Base-by-base conservation (phyloP, 2,113 vertebrate species). In the Delphinapterus leucas region DNA sequence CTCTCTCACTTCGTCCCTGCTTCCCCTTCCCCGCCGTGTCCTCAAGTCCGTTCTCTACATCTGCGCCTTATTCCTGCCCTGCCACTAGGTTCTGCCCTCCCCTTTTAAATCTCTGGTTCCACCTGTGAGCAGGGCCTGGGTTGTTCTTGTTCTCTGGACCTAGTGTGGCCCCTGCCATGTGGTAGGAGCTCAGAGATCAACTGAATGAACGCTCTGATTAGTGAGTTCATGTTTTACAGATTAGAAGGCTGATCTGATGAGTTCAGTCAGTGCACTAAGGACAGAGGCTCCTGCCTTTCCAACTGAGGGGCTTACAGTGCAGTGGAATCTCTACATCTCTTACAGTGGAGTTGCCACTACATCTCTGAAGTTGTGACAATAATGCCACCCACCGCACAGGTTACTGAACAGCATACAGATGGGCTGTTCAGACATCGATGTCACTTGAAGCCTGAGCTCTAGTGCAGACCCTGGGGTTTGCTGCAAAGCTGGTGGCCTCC, bases 181-280 rank as follows among this genome's bases (percentile, higher is more conserved):
- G 55, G 21, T n/a, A 95, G 70, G 44, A 67, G 47, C 61, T 91
- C 83, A 88, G 83, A 95, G 47, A 96, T 36, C 12, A 73, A 61
- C 33, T 95, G 53, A 82, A 44, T 74, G 26, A 95, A 90, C 92
- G 61, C n/a, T 36, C 80, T 76, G 28, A 93, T 93, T 58, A 95
- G 36, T 63, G 44, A 94, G 65, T 61, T 88, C 87, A 83, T 81
- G 36, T 77, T 95, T 93, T 89, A 68, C 47, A 88, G 70, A 80
- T 60, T 36, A 95, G 21, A n/a, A 79, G 68, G 60, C 83, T 92
- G 44, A 88, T 33, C 23, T 61, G 61, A 77, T 55, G 63, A 82
- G 81, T 73, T 47, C 60, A 91, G 41, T 41, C 15, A 53, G 58
- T 88, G 67, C 67, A 67, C 15, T 90, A 81, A 95, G 49, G 65